These are phyloP conservation scores for Sphenodon punctatus DNA, from an alignment of 2,797 vertebrate species.

Conservation along the genomic window DNA sequence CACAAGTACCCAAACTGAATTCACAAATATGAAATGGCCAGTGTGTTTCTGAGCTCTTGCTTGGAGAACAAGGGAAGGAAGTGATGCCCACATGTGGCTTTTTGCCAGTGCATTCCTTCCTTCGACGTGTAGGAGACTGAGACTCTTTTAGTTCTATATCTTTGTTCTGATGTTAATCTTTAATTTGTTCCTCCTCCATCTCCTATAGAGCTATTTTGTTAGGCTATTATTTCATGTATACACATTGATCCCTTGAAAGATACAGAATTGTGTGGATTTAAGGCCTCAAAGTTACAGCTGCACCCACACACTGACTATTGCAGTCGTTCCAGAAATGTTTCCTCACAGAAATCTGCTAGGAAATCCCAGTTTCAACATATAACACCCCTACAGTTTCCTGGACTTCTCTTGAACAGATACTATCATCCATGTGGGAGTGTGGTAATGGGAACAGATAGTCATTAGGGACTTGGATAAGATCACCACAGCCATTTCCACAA, in stretches of 20 bases:
- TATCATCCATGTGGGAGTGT: neutral
- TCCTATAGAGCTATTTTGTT: neutral
- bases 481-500: slow-evolving; percentile 9
- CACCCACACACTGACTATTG: neutral
- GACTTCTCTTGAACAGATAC: neutral
- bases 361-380: neutral
- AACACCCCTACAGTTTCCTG: neutral
- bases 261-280: neutral
- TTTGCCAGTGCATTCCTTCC: neutral
- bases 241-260: neutral
- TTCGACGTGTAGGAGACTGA: neutral
- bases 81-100: neutral
- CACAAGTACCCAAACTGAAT: no score
- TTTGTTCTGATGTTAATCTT: neutral
- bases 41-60: no score
- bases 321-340: neutral
- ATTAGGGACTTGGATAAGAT: slow-evolving; percentile 17
- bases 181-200: neutral
- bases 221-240: neutral
- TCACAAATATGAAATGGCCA: no score
- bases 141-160: neutral
- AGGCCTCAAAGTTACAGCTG: neutral
- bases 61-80: neutral
- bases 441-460: slow-evolving; percentile 2
- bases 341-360: neutral